These are phyloP conservation scores for Ellobius talpinus DNA, from an alignment of 2,113 vertebrate genomes.

Conservation along the genomic window DNA sequence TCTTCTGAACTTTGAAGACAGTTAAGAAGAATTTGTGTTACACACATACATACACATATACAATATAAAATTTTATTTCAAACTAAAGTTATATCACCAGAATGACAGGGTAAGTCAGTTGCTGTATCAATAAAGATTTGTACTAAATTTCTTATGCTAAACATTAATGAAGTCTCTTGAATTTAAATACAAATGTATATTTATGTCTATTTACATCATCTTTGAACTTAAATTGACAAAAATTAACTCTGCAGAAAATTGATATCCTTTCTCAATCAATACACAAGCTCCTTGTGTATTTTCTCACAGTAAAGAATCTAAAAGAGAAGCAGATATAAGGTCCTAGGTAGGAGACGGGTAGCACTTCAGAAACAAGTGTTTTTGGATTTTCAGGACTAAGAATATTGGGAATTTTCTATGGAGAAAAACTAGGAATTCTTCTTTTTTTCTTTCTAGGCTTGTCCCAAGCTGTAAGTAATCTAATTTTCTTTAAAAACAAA, in stretches of 20 bases:
- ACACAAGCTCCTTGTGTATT: background rate
- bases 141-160: slow-evolving; percentile 62
- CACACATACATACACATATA: no score
- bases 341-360: background rate
- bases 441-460: background rate
- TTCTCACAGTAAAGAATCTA: background rate
- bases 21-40: background rate
- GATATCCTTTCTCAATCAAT: slow-evolving; percentile 75
- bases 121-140: slow-evolving; percentile 67
- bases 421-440: background rate
- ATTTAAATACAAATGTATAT: slow-evolving; percentile 79
- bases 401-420: background rate
- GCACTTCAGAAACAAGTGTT: background rate
- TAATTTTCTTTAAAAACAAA: background rate
- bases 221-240: slow-evolving; percentile 77
- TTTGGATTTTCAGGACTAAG: slow-evolving; percentile 20
- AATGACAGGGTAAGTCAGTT: slow-evolving; percentile 42
- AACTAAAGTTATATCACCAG: background rate
- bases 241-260: slow-evolving; percentile 85
- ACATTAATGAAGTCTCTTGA: slow-evolving; percentile 68
- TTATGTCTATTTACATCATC: slow-evolving; percentile 76
- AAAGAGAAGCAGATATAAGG: background rate
- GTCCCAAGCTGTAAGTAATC: background rate
- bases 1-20: slow-evolving; percentile 33
- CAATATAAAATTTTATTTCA: slow-evolving; percentile 25